These are phyloP conservation scores for Phlogophora meticulosa DNA, from an alignment of 2,888 invertebrate species.

Conservation along the genomic window DNA sequence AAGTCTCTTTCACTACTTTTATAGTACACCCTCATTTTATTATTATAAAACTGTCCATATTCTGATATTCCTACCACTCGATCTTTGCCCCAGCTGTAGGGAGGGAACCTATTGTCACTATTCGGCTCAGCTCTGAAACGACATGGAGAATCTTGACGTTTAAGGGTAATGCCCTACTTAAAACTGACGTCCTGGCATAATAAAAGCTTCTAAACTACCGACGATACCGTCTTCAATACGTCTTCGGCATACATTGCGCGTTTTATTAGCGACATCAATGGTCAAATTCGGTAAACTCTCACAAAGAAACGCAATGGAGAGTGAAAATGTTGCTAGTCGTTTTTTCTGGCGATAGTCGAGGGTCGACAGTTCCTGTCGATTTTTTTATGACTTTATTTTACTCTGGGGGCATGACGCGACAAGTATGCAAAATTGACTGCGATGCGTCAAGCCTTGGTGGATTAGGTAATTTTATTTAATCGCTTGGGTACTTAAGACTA, in stretches of 20 bases:
- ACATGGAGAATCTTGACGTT: conserved; percentile 23
- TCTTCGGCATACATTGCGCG: conserved; percentile 19
- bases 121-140: conserved; percentile 15
- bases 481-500: background rate
- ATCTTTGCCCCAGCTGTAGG: background rate
- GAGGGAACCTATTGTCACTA: background rate
- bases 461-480: conserved; percentile 16
- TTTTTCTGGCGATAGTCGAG: background rate
- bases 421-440: conserved; percentile 43
- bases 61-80: background rate
- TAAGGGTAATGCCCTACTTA: conserved; percentile 37
- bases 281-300: rapidly evolving
- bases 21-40: no score
- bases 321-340: background rate
- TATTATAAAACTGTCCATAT: background rate
- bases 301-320: conserved; percentile 3
- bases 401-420: conserved; percentile 33
- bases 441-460: conserved; percentile 26
- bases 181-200: conserved; percentile 29
- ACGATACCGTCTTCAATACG: background rate
- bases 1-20: no score
- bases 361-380: conserved; percentile 13
- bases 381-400: conserved; percentile 57
- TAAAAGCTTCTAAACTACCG: conserved; percentile 11
- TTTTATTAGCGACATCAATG: background rate